Conservation (phyloP, 1,140 invertebrate genomes). For the Drosophila mauritiana region DNA sequence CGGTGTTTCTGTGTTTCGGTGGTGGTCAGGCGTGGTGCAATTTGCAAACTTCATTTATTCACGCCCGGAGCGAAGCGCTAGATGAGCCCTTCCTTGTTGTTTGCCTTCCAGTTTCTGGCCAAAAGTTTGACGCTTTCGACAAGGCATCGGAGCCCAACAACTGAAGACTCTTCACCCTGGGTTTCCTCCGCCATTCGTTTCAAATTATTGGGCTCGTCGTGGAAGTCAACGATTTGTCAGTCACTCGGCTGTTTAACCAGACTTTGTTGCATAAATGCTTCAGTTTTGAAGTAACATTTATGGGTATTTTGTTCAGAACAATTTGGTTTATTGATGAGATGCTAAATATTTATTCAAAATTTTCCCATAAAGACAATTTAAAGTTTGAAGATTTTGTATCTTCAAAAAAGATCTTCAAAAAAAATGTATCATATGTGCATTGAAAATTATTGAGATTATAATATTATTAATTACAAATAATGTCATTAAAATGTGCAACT, state of each 20-base stretch:
- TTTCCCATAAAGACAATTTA: too few relatives aligned
- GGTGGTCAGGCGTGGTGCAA: conserved; percentile 82
- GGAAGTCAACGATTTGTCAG: conserved; percentile 60
- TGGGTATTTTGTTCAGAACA: background rate
- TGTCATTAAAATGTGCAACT: background rate
- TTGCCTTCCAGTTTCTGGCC: conserved; percentile 60
- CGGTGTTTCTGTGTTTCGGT: conserved; percentile 29
- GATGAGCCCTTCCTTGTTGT: conserved; percentile 58
- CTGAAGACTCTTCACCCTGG: conserved; percentile 37
- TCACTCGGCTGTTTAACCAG: conserved; percentile 59
- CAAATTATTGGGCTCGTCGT: conserved; percentile 15
- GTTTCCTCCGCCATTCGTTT: background rate
- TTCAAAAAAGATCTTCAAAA: too few relatives aligned
- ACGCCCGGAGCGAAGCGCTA: conserved; percentile 69
- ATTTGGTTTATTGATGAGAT: too few relatives aligned
- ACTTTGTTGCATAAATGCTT: conserved; percentile 9
- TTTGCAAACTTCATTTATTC: conserved; percentile 84
- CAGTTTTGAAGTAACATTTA: background rate
- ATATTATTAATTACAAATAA: background rate
- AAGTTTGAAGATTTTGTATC: too few relatives aligned
- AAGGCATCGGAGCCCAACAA: conserved; percentile 50
- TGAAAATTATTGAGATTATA: too few relatives aligned
- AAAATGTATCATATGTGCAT: too few relatives aligned
- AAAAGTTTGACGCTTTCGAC: conserved; percentile 76
- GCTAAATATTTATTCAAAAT: too few relatives aligned